These are phyloP conservation scores for Diuraphis noxia DNA, from an alignment of 1,140 invertebrate genomes.

Conservation along the genomic window DNA sequence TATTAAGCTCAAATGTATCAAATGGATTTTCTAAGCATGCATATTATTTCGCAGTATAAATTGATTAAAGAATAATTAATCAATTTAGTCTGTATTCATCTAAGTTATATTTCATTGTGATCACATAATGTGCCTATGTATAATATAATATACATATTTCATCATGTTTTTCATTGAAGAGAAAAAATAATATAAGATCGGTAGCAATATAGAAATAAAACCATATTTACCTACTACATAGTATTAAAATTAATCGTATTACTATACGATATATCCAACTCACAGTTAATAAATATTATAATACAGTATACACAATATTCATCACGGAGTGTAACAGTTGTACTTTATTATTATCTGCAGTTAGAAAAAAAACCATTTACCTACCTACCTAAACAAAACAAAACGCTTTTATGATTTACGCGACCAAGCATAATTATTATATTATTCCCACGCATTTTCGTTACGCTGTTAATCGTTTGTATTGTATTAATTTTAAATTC, in stretches of 20 bases:
- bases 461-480: slow-evolving; percentile 13
- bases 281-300: neutral
- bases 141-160: too few relatives aligned
- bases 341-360: neutral
- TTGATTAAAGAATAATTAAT: neutral
- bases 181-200: neutral
- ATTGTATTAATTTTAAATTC: slow-evolving; percentile 16
- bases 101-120: neutral
- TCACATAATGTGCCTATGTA: neutral
- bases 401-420: neutral
- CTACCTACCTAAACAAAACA: neutral
- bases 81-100: neutral
- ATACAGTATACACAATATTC: neutral
- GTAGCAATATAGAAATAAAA: neutral
- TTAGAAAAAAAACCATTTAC: neutral
- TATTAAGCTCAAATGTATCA: neutral
- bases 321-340: neutral
- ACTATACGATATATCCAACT: neutral
- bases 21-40: neutral
- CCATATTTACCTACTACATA: too few relatives aligned
- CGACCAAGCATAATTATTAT: slow-evolving; percentile 22
- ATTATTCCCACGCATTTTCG: slow-evolving; percentile 23
- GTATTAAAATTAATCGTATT: neutral
- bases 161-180: neutral
- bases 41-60: neutral